Evolutionary conservation across 2,797 vertebrate genomes (phyloP), one percentile per base, ranked within the genome.

Genomic region (Lycodopsis pacificus): DNA sequence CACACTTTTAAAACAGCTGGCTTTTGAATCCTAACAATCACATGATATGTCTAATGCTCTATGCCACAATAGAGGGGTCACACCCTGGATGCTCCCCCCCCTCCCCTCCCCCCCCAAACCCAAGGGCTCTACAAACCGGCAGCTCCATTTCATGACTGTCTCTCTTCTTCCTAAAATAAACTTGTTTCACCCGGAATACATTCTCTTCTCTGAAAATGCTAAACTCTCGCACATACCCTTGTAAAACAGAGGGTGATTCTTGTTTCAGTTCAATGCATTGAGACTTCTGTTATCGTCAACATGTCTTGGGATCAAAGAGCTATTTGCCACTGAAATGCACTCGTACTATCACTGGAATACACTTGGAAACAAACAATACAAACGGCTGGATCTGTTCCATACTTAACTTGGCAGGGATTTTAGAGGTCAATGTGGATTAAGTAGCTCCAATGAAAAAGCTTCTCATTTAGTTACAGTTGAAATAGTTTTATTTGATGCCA

Each of bases 381-480:
- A 76, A 69, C 7, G 20, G 25, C 77, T 89, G 88, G 89, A 87
- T 82, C 69, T 22, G 1, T 80, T 86, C 80, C 84, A 84, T 44
- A 57, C 36, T 32, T 59, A 2, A 8, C 59, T 82, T 83, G 80
- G 84, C 79, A 79, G 65, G 70, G 81, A 44, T 36, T 81, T 82
- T 80, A 54, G 82, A 88, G 86, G 84, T 92, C 86, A 90, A 48
- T 27, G 22, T 20, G 78, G 83, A 88, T 87, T 90, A 86, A 91
- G 83, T 72, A 77, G 75, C 76, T 85, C 48, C 58, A 83, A 76
- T 77, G 51, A 79, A 78, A 90, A 84, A 73, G 79, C 58, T 73
- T 71, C 65, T 79, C 22, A n/a, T 83, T 85, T 71, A 77, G 66
- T 84, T 65, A 66, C 73, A 87, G 70, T 65, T 66, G 30, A 87